phyloP scores from a whole-genome alignment of 2,888 invertebrate genomes.

The Perizoma flavofasciatum region DNA sequence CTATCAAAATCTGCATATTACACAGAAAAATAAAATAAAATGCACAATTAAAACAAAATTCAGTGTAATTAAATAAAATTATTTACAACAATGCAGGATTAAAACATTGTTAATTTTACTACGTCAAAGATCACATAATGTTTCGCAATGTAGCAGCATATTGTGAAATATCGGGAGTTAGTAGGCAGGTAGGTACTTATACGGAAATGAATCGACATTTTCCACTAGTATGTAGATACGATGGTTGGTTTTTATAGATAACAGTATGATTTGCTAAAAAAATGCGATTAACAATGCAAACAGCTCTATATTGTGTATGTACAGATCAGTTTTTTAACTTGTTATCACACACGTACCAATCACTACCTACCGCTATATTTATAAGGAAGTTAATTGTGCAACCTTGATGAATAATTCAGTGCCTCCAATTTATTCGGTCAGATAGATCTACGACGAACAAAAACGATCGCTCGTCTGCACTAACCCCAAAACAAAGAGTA shows the following conservation, averaged over 20 bases:
- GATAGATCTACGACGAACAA: no score
- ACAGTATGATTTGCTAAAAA: neutral
- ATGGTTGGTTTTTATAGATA: neutral
- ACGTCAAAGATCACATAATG: conserved; percentile 13
- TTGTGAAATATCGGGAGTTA: conserved; percentile 30
- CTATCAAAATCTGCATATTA: neutral
- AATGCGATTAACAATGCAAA: neutral
- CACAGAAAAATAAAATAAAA: conserved; percentile 9
- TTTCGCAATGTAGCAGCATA: conserved; percentile 34
- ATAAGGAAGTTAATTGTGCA: no score
- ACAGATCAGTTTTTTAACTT: no score
- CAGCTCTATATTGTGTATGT: no score
- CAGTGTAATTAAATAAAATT: conserved; percentile 26
- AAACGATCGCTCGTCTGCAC: no score
- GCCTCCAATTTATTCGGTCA: no score
- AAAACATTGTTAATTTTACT: conserved; percentile 13
- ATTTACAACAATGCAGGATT: conserved; percentile 24
- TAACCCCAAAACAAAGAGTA: no score
- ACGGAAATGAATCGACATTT: neutral
- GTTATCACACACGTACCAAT: no score
- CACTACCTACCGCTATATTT: no score
- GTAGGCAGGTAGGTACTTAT: neutral
- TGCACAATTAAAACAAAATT: conserved; percentile 13
- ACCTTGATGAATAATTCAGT: no score
- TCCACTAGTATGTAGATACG: neutral